Evolutionary conservation across 2,888 invertebrate genomes (phyloP).

Genomic region (Oscheius sp.): DNA sequence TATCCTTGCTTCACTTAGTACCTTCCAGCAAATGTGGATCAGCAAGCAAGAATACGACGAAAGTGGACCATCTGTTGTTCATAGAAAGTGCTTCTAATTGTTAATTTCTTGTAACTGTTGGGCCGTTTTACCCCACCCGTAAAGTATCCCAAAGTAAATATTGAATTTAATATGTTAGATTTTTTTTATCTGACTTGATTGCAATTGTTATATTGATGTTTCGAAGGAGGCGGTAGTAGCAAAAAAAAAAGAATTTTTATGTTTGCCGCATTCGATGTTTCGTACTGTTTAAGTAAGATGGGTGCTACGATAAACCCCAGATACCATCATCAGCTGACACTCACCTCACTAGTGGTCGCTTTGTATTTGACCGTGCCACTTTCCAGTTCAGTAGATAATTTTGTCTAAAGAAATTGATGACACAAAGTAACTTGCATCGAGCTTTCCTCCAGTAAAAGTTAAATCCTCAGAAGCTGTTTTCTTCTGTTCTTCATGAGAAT

Average conservation of each 20-base stretch:
- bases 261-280: no score
- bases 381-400: conserved; percentile 6
- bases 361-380: conserved; percentile 9
- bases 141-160: no score
- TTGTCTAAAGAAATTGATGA: background rate
- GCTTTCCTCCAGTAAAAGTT: background rate
- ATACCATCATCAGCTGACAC: conserved; percentile 27
- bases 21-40: conserved; percentile 89
- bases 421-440: no score
- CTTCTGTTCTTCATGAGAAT: background rate
- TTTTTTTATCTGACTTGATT: no score
- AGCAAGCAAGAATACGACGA: conserved; percentile 62
- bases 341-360: conserved; percentile 9
- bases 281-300: no score
- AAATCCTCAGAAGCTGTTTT: background rate
- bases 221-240: no score
- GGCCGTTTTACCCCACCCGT: no score
- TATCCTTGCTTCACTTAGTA: conserved; percentile 88
- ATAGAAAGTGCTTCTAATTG: conserved; percentile 62
- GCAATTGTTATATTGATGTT: no score
- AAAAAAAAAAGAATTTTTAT: no score
- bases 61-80: conserved; percentile 62
- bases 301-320: background rate
- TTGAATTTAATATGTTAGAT: no score
- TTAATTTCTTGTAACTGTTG: background rate